Base-by-base conservation (phyloP, 2,113 vertebrate genomes). In the Notechis scutatus region DNA sequence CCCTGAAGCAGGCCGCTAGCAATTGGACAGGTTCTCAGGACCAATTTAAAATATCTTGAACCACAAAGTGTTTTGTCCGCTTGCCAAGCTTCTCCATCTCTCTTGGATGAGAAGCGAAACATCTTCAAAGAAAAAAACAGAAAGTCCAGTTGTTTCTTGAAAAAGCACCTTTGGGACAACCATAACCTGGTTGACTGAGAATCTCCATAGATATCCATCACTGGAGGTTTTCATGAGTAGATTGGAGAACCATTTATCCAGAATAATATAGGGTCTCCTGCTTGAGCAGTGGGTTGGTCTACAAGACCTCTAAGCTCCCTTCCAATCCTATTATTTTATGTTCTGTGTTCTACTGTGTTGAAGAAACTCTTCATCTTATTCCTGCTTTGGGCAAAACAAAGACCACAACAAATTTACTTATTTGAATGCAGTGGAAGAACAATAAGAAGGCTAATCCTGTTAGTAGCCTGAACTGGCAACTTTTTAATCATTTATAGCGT, bases 371-470 rank as follows among this genome's bases (percentile, higher is more conserved):
- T 88, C 23, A 5, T 92, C 88, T 57, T 89, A 93, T 89, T 91
- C 88, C 94, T 94, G 93, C 91, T 26, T 92, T 94, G 93, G 20
- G 87, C 91, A 47, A 74, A 94, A 92, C 55, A 45, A 21, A 94
- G 87, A 18, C 55, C 93, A 89, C 81, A 94, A 92, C 74, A 86
- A 23, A 87, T 39, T 93, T 8, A 81, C 15, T 81, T 18, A 39
- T 81, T 39, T 39, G 69, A 6, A 39, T 74, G n/a, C 69, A 74
- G n/a, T 74, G n/a, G 6, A 39, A 74, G 9, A 74, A 14, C n/a
- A 20, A 18, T 14, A 39, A 15, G 15, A 34, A n/a, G n/a, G 18
- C n/a, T 74, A 74, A 39, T 39, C 69, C n/a, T 74, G 15, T 39
- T 34, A 74, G 69, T 8, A 34, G 64, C n/a, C 69, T 20, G 69